A percentile compares a stretch with the other conserved stretches of the same genome.
Evolutionary conservation across 53 echinoderm and acorn worm species (phyloP).

Genomic region (Crossaster papposus): DNA sequence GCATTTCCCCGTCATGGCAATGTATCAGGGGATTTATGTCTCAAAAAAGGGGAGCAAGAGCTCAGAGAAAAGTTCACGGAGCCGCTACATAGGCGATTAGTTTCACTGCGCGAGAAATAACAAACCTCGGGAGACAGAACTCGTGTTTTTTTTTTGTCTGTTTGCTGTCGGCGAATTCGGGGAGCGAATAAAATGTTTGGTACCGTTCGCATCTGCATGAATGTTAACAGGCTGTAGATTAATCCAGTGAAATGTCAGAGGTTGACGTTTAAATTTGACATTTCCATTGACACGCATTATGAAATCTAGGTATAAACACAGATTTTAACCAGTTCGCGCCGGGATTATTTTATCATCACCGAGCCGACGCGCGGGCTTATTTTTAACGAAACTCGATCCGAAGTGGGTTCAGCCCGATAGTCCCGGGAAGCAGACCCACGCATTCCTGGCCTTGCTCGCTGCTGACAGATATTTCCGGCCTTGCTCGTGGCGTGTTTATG

Average conservation of each 20-base stretch:
- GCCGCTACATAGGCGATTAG: not conserved
- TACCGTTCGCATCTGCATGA: not conserved
- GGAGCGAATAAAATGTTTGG: not conserved
- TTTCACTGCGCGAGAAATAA: conserved; percentile 15
- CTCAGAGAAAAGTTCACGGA: not conserved
- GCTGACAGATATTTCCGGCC: too few relatives aligned
- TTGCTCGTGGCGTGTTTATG: too few relatives aligned
- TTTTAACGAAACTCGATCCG: too few relatives aligned
- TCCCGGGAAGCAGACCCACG: too few relatives aligned
- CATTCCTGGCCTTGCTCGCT: too few relatives aligned
- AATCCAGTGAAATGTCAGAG: not conserved
- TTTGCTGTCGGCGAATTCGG: not conserved
- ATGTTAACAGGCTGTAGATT: not conserved
- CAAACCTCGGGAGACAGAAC: not conserved
- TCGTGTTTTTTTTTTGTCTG: not conserved
- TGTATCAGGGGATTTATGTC: conserved; percentile 5
- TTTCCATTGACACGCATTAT: too few relatives aligned
- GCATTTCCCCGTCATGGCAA: conserved; percentile 17
- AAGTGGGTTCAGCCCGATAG: too few relatives aligned
- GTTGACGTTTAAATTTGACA: not conserved
- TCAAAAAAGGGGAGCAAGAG: not conserved
- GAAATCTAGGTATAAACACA: too few relatives aligned
- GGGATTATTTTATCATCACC: too few relatives aligned
- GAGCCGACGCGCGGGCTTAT: too few relatives aligned
- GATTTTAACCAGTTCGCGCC: too few relatives aligned